Evolutionary conservation across 2,888 invertebrate genomes (phyloP), one percentile per base, ranked within the genome.

Genomic region (Torymus texanus): DNA sequence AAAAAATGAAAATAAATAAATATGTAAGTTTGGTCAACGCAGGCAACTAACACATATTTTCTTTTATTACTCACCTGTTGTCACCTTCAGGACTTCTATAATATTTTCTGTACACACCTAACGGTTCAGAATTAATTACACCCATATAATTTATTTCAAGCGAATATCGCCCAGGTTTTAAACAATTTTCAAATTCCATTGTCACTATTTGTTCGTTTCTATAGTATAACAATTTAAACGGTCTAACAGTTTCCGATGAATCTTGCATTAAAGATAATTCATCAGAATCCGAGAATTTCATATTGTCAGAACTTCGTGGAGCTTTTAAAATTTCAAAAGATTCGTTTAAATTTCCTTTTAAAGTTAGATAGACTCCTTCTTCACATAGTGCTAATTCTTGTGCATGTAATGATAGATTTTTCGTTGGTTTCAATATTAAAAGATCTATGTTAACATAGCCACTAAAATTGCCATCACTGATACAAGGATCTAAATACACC

Each of bases 71-170:
- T 83, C 85, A 89, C 85, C 85, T 84, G 12, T 82, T 90, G 84
- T 90, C 91, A 56, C 90, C 91, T 62, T 88, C 83, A 16, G 88
- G 79, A 83, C 92, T 91, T 5, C 87, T 90, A 85, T 95, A 95
- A 62, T 92, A 92, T 82, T 93, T 94, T 85, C 93, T 92, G 86
- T 94, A 95, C 86, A 95, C 93, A 68, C 95, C 95, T 70, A 92
- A 92, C 78, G 94, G 88, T 10, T 93, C 92, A 85, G 93, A 92
- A 11, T 92, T 92, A 29, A 94, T 92, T 55, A 88, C 88, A 18
- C 94, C 93, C 55, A 90, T 87, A 85, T 93, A 94, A 2, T 92
- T 90, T 13, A 94, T 85, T 83, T 92, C 91, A 29, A 94, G 85
- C 0, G 91, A 92, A 81, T 94, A 94, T 85, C 92, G 92, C 12